phyloP scores from a whole-genome alignment of 1,140 invertebrate species.

The Leptonema lineaticorne region DNA sequence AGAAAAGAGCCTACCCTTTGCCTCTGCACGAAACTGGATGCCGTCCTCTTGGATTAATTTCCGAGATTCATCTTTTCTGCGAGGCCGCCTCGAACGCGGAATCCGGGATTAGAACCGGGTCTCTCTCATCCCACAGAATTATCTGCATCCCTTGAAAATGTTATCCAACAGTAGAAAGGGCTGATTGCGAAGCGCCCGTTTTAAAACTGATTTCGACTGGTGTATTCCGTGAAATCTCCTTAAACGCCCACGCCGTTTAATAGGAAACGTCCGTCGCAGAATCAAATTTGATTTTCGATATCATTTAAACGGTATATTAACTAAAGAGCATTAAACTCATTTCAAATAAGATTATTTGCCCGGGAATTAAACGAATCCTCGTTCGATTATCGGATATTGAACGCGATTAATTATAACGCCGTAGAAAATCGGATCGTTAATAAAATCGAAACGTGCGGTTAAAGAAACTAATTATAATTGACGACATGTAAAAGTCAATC shows the following conservation, averaged over 20 bases:
- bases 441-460: too few relatives aligned
- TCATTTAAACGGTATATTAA: too few relatives aligned
- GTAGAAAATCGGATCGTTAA: too few relatives aligned
- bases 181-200: background rate
- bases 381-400: too few relatives aligned
- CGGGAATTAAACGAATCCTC: too few relatives aligned
- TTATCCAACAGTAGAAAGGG: background rate
- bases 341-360: too few relatives aligned
- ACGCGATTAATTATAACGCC: too few relatives aligned
- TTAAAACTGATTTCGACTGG: background rate
- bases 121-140: slow-evolving; percentile 1
- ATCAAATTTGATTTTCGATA: slow-evolving; percentile 10
- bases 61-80: slow-evolving; percentile 21
- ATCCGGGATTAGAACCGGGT: slow-evolving; percentile 12
- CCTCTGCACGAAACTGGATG: background rate
- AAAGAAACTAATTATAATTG: too few relatives aligned
- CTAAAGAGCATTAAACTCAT: too few relatives aligned
- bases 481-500: too few relatives aligned
- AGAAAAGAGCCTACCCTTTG: background rate
- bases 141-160: slow-evolving; percentile 14
- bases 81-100: background rate
- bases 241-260: slow-evolving; percentile 1
- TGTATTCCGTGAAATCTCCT: slow-evolving; percentile 3
- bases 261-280: too few relatives aligned
- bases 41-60: slow-evolving; percentile 22